Percentiles rank a stretch among this genome's conserved stretches.
These are phyloP conservation scores for Melitaea athalia DNA, from an alignment of 2,888 invertebrate genomes.

Conservation along the genomic window DNA sequence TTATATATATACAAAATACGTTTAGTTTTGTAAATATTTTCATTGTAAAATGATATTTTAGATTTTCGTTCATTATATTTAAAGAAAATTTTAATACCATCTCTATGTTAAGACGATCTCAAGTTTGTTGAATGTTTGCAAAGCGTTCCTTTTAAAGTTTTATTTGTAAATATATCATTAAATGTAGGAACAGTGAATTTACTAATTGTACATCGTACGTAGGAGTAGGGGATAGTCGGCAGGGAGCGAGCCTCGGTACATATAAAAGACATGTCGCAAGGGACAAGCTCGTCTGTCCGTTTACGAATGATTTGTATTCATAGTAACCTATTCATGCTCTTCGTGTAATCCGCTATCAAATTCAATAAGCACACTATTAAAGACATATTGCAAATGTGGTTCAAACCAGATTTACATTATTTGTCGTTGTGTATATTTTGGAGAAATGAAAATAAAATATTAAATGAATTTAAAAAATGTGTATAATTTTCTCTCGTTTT, in stretches of 20 bases:
- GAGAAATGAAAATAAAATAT: conserved; percentile 81
- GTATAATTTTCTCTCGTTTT: conserved; percentile 34
- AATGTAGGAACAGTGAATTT: conserved; percentile 78
- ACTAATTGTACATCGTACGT: conserved; percentile 72
- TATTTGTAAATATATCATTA: conserved; percentile 80
- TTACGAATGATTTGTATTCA: conserved; percentile 67
- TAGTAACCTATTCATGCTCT: conserved; percentile 73
- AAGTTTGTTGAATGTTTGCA: conserved; percentile 82
- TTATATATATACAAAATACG: conserved; percentile 51
- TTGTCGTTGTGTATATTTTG: conserved; percentile 82
- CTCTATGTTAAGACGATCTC: conserved; percentile 82
- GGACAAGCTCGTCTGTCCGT: conserved; percentile 49
- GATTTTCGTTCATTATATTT: conserved; percentile 74
- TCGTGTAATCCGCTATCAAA: conserved; percentile 77
- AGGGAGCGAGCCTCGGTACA: conserved; percentile 45
- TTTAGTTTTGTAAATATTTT: conserved; percentile 69
- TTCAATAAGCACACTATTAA: conserved; percentile 69
- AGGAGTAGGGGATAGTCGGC: conserved; percentile 55
- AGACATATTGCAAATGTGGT: conserved; percentile 74
- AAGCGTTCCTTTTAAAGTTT: conserved; percentile 83
- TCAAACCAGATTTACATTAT: conserved; percentile 70
- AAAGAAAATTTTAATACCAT: conserved; percentile 74
- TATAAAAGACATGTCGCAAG: conserved; percentile 57
- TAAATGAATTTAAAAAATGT: conserved; percentile 64
- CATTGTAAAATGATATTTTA: conserved; percentile 61